These are phyloP conservation scores for Chloroceryle inda DNA, from an alignment of 2,797 vertebrate species.

Conservation along the genomic window DNA sequence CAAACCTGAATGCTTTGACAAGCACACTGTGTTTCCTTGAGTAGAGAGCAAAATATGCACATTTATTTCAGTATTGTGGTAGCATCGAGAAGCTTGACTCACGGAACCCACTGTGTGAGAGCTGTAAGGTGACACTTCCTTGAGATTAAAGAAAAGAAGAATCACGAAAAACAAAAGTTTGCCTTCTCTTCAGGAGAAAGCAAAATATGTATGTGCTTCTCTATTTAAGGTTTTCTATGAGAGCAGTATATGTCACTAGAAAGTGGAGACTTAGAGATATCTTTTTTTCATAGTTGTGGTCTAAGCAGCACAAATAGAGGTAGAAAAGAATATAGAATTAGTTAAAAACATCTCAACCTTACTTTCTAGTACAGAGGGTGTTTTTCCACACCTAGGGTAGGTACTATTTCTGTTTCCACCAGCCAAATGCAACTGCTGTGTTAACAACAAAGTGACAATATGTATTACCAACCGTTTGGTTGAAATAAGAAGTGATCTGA, in stretches of 20 bases:
- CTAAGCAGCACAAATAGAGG: neutral
- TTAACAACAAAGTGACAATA: conserved; percentile 33
- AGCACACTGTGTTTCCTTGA: neutral
- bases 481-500: conserved; percentile 63
- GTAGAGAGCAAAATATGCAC: neutral
- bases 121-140: neutral
- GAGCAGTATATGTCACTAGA: neutral
- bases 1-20: neutral
- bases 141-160: conserved; percentile 1
- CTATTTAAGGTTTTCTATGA: neutral
- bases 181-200: neutral
- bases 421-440: neutral
- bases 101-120: neutral
- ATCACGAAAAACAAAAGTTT: neutral
- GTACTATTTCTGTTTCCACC: neutral
- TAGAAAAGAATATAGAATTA: neutral
- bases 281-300: neutral
- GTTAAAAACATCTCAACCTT: neutral
- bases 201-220: neutral
- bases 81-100: neutral
- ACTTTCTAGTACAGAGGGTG: neutral
- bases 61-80: neutral
- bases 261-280: neutral
- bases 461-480: neutral
- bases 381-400: neutral